Conservation (phyloP, 2,888 invertebrate genomes). For the Seira musarum region DNA sequence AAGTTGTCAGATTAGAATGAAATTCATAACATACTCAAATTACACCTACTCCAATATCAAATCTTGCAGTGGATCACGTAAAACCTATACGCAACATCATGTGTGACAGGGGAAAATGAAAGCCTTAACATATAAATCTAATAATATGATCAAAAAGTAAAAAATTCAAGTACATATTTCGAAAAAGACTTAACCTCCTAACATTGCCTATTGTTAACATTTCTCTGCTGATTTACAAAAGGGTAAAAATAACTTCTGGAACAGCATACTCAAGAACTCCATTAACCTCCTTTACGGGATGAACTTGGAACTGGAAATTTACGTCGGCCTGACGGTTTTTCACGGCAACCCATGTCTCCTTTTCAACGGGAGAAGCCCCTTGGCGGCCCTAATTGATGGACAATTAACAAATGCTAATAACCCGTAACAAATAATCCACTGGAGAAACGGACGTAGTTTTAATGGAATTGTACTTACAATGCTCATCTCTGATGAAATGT, state of each 20-base stretch:
- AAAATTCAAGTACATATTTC: background rate
- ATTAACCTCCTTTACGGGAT: constrained; percentile 61
- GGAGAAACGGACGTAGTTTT: background rate
- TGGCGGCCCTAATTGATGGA: constrained; percentile 62
- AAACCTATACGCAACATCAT: no score
- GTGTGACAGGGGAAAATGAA: no score
- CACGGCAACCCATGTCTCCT: constrained; percentile 63
- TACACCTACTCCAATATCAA: no score
- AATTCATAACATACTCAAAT: no score
- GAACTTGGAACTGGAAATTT: constrained; percentile 65
- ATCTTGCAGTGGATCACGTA: no score
- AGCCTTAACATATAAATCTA: no score
- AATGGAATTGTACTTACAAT: constrained; percentile 54
- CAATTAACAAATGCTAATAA: no score
- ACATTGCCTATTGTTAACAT: no score
- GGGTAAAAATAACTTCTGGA: constrained; percentile 65
- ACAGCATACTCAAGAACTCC: constrained; percentile 65
- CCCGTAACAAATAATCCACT: background rate
- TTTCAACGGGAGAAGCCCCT: constrained; percentile 58
- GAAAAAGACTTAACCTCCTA: background rate
- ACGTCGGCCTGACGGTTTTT: constrained; percentile 65
- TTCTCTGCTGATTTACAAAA: constrained; percentile 42
- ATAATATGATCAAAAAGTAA: background rate
- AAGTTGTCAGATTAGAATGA: no score
- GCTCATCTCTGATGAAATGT: constrained; percentile 66